These are phyloP conservation scores for Stenchaetothrips biformis DNA, from an alignment of 2,888 invertebrate species.

Conservation along the genomic window DNA sequence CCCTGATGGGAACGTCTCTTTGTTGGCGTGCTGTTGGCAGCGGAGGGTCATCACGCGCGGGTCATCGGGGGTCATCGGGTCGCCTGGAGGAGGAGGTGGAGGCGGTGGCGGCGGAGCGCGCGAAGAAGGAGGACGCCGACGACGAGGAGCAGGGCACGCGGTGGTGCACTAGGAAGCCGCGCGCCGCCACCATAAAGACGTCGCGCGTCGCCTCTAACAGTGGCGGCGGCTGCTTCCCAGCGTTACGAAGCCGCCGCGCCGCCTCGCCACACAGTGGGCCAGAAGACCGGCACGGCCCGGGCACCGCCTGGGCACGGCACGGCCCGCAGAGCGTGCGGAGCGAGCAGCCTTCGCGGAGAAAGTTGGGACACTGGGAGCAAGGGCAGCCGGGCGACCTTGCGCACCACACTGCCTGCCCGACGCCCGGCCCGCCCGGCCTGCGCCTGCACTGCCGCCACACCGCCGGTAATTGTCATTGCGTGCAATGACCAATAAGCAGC, in stretches of 20 bases:
- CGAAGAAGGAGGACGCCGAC: background rate
- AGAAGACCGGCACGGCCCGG: background rate
- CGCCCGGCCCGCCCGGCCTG: background rate
- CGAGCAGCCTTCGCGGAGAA: background rate
- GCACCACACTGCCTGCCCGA: background rate
- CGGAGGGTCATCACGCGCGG: background rate
- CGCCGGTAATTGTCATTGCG: slow-evolving; percentile 1
- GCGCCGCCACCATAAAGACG: background rate
- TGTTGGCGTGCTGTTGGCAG: background rate
- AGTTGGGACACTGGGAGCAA: slow-evolving; percentile 15
- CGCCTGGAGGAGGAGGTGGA: background rate
- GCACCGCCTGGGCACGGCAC: background rate
- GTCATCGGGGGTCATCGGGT: background rate
- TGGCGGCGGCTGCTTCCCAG: background rate
- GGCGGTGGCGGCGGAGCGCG: background rate
- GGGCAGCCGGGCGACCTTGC: background rate
- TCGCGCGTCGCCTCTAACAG: background rate
- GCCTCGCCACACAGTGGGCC: background rate
- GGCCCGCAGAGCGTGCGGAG: background rate
- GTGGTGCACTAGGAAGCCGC: background rate
- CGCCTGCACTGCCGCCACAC: background rate
- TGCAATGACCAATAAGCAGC: background rate
- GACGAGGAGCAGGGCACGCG: background rate
- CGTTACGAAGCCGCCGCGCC: background rate
- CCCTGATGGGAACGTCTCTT: background rate